phyloP scores from a whole-genome alignment of 2,797 vertebrate genomes.

The Microtus californicus region DNA sequence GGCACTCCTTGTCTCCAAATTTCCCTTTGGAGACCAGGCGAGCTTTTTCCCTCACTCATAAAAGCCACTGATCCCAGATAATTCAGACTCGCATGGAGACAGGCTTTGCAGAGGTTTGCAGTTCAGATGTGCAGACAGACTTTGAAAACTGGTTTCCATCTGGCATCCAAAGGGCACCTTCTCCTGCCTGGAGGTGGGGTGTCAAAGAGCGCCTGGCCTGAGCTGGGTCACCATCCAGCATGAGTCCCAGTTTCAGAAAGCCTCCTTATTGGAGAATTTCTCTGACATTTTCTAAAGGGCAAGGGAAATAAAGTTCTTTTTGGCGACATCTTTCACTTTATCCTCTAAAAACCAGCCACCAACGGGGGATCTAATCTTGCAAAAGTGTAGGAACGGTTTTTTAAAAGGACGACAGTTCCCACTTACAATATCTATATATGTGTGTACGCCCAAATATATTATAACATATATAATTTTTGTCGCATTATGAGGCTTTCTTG shows the following conservation, averaged over 20 bases:
- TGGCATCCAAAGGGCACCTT: neutral
- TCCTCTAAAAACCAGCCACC: neutral
- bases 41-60: conserved; percentile 53
- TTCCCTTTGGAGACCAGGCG: conserved; percentile 42
- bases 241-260: neutral
- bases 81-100: conserved; percentile 53
- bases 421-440: neutral
- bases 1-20: neutral
- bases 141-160: conserved; percentile 48
- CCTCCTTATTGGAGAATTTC: conserved; percentile 34
- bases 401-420: neutral
- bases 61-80: conserved; percentile 69
- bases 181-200: neutral
- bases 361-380: neutral
- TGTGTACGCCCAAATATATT: neutral
- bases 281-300: conserved; percentile 67
- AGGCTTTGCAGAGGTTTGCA: conserved; percentile 59
- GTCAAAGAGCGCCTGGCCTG: neutral
- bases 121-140: conserved; percentile 67
- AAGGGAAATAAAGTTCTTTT: conserved; percentile 11
- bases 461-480: neutral
- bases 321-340: neutral
- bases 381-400: neutral
- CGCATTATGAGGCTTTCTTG: neutral
- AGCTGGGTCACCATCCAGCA: neutral